Conservation (phyloP, 2,888 invertebrate genomes). For the Tetheella fluctuosa region DNA sequence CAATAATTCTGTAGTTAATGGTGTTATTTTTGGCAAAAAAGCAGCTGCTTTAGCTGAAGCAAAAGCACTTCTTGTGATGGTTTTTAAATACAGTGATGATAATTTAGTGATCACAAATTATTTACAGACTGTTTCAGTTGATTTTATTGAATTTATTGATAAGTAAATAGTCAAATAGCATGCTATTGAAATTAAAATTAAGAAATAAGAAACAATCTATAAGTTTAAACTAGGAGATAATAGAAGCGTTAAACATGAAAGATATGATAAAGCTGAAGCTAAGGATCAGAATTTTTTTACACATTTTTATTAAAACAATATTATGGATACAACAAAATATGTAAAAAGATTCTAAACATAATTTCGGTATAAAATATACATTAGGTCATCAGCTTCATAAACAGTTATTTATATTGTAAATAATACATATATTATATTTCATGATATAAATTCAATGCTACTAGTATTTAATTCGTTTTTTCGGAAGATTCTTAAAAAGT, state of each 20-base stretch:
- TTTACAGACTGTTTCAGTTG: constrained; percentile 62
- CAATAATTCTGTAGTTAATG: constrained; percentile 34
- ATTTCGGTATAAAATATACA: constrained; percentile 14
- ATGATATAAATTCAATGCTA: too few species aligned
- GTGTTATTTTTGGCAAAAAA: constrained; percentile 57
- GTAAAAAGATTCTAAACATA: constrained; percentile 29
- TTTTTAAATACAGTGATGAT: constrained; percentile 26
- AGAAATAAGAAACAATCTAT: constrained; percentile 73
- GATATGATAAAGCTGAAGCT: constrained; percentile 55
- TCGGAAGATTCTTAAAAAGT: too few species aligned
- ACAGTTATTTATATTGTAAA: not conserved
- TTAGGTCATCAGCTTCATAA: constrained; percentile 25
- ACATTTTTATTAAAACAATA: constrained; percentile 28
- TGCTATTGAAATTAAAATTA: constrained; percentile 38
- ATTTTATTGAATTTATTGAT: constrained; percentile 12
- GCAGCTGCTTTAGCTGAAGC: constrained; percentile 78
- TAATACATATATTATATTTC: too few species aligned
- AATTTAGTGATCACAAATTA: constrained; percentile 28
- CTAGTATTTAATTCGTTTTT: too few species aligned
- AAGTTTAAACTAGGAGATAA: constrained; percentile 49
- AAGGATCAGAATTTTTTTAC: constrained; percentile 44
- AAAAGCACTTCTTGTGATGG: constrained; percentile 55
- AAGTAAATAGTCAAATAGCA: constrained; percentile 18
- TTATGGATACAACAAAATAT: constrained; percentile 12
- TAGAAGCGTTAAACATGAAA: constrained; percentile 57